Base-by-base conservation (phyloP, 2,888 invertebrate genomes). In the Heteropelma amictum region DNA sequence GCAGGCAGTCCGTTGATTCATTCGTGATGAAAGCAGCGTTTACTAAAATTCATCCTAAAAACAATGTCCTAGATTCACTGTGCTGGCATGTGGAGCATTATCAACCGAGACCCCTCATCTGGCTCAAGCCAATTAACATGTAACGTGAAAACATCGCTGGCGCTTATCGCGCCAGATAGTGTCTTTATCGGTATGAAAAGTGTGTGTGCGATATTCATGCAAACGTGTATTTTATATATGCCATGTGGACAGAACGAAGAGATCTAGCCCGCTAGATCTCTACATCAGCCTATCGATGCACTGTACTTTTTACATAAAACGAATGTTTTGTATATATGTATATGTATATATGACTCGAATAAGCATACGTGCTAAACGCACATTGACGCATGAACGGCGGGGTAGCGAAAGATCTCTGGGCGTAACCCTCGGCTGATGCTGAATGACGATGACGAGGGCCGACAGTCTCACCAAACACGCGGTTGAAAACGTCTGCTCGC, bases 401-500 rank as follows among this genome's bases (percentile, higher is more conserved):
- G 73, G 35, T 23, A 47, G 54, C 10, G 54, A 45, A 45, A 47
- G 17, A 64, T 51, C 53, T 28, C 42, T 42, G 12, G 7, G 54
- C 42, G 42, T 60, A 63, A 72, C 63, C 72, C 67, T 78, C 72
- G 80, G 68, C 79, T 81, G 79, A 86, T 85, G 82, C 79, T 81
- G 82, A 80, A 84, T 87, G 86, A 88, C 79, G 85, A 84, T 88
- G 88, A 88, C 85, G 83, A 86, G 85, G 85, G 86, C 84, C 83
- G 88, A 88, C 88, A 88, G 87, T 82, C 83, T 85, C 84, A 80
- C 85, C 83, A 88, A 85, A 88, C 86, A 86, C 75, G 80, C 85
- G 83, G 86, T 86, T 88, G 80, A 86, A 86, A 87, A 88, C 85
- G 87, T 88, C 88, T 82, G 84, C 81, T 87, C 86, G 81, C 77